Base-by-base conservation (phyloP, 1,140 invertebrate genomes). In the Geopemphigus sp. region DNA sequence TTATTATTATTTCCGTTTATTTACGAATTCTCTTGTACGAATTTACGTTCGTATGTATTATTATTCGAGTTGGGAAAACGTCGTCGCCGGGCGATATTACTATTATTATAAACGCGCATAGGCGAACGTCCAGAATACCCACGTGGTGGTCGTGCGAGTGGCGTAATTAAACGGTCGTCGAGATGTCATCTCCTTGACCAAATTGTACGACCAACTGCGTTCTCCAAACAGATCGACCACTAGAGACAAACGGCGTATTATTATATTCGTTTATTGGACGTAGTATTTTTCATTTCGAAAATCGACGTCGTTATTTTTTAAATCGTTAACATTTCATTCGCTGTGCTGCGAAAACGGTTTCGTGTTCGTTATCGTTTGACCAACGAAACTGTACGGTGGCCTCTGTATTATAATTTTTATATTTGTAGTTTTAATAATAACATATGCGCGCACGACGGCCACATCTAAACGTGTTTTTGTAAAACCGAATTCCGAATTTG, bases 141-240 rank as follows among this genome's bases (percentile, higher is more conserved):
- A 76, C 73, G 73, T 76, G 73, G 32, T 39, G 12, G 14, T 17
- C 3, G 8, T 39, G 26, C 11, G 56, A 56, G 72, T 59, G 56
- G 56, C 59, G n/a, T 76, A 74, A 74, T 74, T 59, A 76, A 76
- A 50, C 32, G 53, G 19, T 56, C 54, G 54, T 57, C 56, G 29
- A 24, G 53, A 39, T 59, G 73, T 47, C 73, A 39, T 59, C 56
- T 76, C 73, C 73, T 61, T 59, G 56, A 76, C 73, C 73, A 76
- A 32, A 39, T 73, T 59, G 32, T 59, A 14, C 17, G 53, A 39
- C 56, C 56, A n/a, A 59, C 14, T 24, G 29, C 56, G 53, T 39
- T 45, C 32, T 57, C 32, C n/a, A 26, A 32, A n/a, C n/a, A 24
- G n/a, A 45, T 14, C 32, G 32, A 45, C 54, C 32, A n/a, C 32